Evolutionary conservation across 2,888 invertebrate species (phyloP).

Genomic region (Masnerella sp.): DNA sequence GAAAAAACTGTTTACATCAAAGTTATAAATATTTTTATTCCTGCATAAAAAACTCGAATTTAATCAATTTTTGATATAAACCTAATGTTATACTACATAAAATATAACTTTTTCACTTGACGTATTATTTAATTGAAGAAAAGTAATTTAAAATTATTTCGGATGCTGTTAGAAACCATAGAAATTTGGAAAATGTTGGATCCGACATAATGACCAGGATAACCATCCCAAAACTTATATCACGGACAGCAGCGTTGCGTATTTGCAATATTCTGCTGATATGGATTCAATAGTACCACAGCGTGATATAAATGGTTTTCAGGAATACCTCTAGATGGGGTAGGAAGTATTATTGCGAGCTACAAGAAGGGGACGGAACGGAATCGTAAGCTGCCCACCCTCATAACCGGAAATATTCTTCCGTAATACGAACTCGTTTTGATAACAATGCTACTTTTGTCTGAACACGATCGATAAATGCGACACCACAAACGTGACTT

Average conservation of each 20-base stretch:
- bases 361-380: constrained; percentile 58
- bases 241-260: constrained; percentile 26
- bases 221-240: constrained; percentile 45
- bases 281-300: constrained; percentile 63
- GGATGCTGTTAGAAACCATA: too few species aligned
- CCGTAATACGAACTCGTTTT: constrained; percentile 54
- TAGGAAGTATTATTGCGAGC: constrained; percentile 65
- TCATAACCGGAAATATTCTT: constrained; percentile 58
- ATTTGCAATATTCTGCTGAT: constrained; percentile 60
- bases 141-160: too few species aligned
- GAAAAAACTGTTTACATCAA: too few species aligned
- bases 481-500: constrained; percentile 45
- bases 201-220: background rate
- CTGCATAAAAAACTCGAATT: too few species aligned
- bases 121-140: too few species aligned
- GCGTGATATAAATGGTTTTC: constrained; percentile 66
- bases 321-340: constrained; percentile 67
- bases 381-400: constrained; percentile 60
- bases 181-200: constrained; percentile 31
- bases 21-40: too few species aligned
- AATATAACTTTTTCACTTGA: too few species aligned
- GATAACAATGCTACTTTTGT: constrained; percentile 56
- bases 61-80: too few species aligned
- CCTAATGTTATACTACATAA: too few species aligned
- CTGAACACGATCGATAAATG: constrained; percentile 49